Evolutionary conservation across 2,113 vertebrate genomes (phyloP).

Genomic region (Callocephalon fimbriatum): DNA sequence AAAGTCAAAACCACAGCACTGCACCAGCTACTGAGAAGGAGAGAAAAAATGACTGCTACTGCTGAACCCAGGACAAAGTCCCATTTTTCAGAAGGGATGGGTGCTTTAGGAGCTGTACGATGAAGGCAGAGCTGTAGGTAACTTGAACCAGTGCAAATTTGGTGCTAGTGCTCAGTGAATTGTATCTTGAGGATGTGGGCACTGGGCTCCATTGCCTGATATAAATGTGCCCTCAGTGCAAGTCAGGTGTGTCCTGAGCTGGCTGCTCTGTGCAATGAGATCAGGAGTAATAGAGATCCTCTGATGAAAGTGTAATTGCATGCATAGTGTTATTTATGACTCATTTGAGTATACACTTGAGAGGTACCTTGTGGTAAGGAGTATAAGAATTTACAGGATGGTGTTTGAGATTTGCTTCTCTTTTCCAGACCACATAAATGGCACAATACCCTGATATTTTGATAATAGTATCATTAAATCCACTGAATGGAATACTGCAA

Average conservation of each 20-base stretch:
- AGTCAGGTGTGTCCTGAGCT: background rate
- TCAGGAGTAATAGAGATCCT: background rate
- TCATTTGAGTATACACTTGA: background rate
- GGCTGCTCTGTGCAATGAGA: background rate
- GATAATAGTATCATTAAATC: background rate
- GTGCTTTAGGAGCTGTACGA: background rate
- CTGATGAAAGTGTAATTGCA: background rate
- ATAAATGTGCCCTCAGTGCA: background rate
- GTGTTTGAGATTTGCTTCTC: background rate
- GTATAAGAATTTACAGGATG: background rate
- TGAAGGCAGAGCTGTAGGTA: background rate
- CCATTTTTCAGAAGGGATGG: background rate
- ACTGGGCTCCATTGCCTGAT: accelerated
- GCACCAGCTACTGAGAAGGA: too few relatives aligned
- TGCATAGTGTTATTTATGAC: background rate
- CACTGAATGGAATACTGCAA: background rate
- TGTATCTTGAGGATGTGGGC: background rate
- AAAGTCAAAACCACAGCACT: too few relatives aligned
- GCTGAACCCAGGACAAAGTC: background rate
- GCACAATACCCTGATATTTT: background rate
- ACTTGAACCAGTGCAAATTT: background rate
- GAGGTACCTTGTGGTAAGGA: background rate
- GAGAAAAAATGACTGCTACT: too few relatives aligned
- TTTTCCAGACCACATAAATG: background rate
- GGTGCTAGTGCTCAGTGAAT: background rate